Evolutionary conservation across 2,797 vertebrate genomes (phyloP).

Genomic region (Triplophysa bombifrons): DNA sequence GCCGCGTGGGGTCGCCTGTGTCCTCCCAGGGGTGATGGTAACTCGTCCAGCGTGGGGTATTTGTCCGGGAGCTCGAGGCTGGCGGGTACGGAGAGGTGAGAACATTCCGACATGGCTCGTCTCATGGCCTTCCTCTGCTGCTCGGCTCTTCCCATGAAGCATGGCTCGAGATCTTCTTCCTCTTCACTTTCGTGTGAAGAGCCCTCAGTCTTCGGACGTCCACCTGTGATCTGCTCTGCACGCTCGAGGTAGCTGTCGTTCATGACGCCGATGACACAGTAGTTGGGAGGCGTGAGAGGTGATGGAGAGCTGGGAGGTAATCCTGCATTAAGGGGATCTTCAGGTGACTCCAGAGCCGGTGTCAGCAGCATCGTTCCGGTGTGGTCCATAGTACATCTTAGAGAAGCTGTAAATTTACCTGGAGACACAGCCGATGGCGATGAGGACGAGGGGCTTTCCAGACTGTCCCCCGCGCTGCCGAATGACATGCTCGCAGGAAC

Average conservation of each 20-base stretch:
- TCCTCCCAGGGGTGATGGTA: constrained; percentile 67
- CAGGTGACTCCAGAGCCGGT: constrained; percentile 61
- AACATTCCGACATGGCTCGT: constrained; percentile 94
- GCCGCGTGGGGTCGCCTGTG: constrained; percentile 66
- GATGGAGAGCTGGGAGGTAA: constrained; percentile 57
- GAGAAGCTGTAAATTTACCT: constrained; percentile 60
- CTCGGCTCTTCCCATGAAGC: constrained; percentile 76
- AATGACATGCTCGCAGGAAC: constrained; percentile 70
- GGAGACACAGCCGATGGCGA: constrained; percentile 74
- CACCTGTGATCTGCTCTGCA: constrained; percentile 43
- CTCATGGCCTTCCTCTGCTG: constrained; percentile 89
- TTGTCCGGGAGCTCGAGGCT: constrained; percentile 86
- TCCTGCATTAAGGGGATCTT: constrained; percentile 59
- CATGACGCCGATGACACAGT: constrained; percentile 68
- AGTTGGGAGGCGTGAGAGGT: constrained; percentile 73
- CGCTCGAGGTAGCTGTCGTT: constrained; percentile 65
- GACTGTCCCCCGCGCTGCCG: constrained; percentile 77
- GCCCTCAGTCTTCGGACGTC: constrained; percentile 55
- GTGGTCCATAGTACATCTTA: constrained; percentile 67
- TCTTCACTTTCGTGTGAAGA: constrained; percentile 77
- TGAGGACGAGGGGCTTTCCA: constrained; percentile 74
- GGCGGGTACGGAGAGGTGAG: constrained; percentile 88
- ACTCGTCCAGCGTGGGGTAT: constrained; percentile 77
- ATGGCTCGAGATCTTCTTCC: constrained; percentile 68
- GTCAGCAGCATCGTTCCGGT: constrained; percentile 62